These are phyloP conservation scores for Poecile atricapillus DNA, from an alignment of 2,113 vertebrate genomes.

Conservation along the genomic window DNA sequence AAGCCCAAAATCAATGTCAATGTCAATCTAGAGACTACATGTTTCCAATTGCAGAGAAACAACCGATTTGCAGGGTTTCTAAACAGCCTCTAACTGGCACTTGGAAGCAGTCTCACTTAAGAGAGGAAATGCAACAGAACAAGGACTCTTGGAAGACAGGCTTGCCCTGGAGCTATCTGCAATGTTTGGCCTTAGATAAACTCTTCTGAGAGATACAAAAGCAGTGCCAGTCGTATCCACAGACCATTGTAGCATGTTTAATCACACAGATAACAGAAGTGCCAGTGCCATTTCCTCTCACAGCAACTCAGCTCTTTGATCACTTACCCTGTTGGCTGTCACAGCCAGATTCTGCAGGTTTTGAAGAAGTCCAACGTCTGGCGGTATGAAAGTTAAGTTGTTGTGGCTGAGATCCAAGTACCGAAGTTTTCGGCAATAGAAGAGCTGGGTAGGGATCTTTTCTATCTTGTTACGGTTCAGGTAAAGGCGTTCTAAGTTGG, in stretches of 20 bases:
- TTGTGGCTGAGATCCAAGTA: conserved; percentile 96
- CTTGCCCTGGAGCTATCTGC: not conserved
- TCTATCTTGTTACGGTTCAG: conserved; percentile 98
- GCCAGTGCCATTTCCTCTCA: not conserved
- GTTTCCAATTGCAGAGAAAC: not conserved
- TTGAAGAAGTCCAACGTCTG: conserved; percentile 90
- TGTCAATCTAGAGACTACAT: not conserved
- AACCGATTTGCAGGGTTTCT: not conserved
- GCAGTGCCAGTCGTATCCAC: not conserved
- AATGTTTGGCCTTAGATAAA: not conserved
- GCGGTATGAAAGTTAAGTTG: conserved; percentile 87
- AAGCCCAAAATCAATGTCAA: not conserved
- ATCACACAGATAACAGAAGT: not conserved
- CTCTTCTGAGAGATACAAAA: not conserved
- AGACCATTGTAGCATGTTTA: not conserved
- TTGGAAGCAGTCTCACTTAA: not conserved
- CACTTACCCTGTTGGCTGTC: conserved; percentile 91
- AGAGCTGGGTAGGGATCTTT: conserved; percentile 92
- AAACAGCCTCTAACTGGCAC: not conserved
- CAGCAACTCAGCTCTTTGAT: not conserved
- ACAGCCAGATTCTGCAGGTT: conserved; percentile 93
- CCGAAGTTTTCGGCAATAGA: conserved; percentile 93
- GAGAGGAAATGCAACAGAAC: not conserved
- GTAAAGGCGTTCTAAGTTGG: conserved; percentile 91
- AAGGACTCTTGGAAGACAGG: not conserved